Base-by-base conservation (phyloP, 2,113 vertebrate species). In the Pseudorectes ferrugineus region DNA sequence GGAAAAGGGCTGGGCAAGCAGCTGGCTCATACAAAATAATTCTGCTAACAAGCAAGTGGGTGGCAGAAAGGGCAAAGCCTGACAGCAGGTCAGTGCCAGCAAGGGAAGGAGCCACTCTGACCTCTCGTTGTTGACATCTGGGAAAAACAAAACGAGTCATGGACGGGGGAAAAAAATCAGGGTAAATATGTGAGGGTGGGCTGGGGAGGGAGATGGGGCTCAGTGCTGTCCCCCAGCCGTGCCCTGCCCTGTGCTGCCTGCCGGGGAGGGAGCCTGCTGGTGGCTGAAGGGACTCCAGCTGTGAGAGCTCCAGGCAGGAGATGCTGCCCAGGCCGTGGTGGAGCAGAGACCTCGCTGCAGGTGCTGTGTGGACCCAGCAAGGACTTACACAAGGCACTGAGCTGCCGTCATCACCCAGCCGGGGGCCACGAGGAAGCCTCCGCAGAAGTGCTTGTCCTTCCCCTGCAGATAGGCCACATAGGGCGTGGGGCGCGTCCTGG, bases 381-480 rank as follows among this genome's bases (percentile, higher is more conserved):
- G 9, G 2, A 87, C 97, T 96, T 63, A 97, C 97, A 1, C 4
- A 0, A 19, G 23, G 70, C 97, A 97, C 85, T 97, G 97, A 36
- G 97, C 97, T 0, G 97, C 96, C 2, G 97, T 95, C 94, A 97
- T 73, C 80, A 97, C 96, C 97, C 97, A 97, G 46, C 33, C 26
- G 0, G 92, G 93, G 31, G 81, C 84, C 85, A 97, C 94, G 0
- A 97, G 78, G 78, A 97, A 96, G 3, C 97, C 97, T 1, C 89
- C 92, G 1, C 97, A 97, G 91, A 31, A 87, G 0, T 42, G 21
- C 8, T n/a, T 18, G 62, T 82, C 63, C 81, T 43, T n/a, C 2
- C 92, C 92, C 28, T 71, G 88, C 79, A 97, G 74, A 10, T 85
- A 76, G 19, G 92, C 96, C 93, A 96, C 0, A 17, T 93, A 97